A percentile compares a stretch with the other conserved stretches of the same genome.
These are phyloP conservation scores for Eupithecia inturbata DNA, from an alignment of 2,888 invertebrate species.

Conservation along the genomic window DNA sequence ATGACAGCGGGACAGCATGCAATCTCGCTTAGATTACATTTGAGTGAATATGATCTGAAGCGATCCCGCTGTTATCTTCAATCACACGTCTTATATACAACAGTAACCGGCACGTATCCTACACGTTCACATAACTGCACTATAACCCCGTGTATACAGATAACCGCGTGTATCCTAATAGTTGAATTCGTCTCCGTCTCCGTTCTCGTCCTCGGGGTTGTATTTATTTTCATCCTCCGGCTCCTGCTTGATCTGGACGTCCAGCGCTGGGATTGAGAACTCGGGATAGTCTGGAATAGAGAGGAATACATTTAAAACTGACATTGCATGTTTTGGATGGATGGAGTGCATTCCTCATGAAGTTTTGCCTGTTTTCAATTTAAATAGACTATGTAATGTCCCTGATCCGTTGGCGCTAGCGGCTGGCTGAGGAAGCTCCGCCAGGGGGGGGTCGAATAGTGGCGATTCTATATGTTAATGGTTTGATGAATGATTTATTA, in stretches of 20 bases:
- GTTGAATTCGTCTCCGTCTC: conserved; percentile 59
- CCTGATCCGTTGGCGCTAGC: no score
- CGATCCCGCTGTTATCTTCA: neutral
- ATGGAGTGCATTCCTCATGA: neutral
- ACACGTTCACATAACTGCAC: neutral
- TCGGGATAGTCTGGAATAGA: conserved; percentile 48
- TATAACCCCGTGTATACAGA: neutral
- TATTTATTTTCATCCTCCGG: conserved; percentile 90
- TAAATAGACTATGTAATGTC: no score
- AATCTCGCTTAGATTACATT: neutral
- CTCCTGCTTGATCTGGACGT: conserved; percentile 90
- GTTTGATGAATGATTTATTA: no score
- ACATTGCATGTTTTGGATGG: neutral
- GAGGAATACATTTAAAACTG: neutral
- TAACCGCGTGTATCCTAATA: conserved; percentile 43
- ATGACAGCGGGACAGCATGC: neutral
- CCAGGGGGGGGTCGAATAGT: no score
- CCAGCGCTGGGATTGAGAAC: conserved; percentile 60
- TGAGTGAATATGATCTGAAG: neutral
- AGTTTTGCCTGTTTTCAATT: no score
- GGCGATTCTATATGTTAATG: no score
- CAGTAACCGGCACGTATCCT: neutral
- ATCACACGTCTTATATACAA: neutral
- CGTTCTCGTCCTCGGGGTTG: conserved; percentile 83
- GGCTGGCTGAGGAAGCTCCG: no score